Evolutionary conservation across 1,140 invertebrate species (phyloP), one percentile per base, ranked within the genome.

Genomic region (Micrasema longulum): DNA sequence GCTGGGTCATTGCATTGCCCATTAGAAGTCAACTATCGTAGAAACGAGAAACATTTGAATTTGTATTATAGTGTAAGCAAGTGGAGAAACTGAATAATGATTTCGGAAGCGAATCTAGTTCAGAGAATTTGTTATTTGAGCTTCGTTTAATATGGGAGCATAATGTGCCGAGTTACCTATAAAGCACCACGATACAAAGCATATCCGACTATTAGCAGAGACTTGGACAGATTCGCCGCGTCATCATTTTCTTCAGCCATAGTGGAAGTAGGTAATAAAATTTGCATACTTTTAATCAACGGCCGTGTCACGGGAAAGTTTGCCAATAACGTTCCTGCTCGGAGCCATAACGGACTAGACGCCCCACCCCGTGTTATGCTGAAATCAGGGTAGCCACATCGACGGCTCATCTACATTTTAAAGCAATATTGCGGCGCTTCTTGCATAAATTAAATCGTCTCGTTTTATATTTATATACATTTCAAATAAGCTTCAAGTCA

Each of bases 251-350:
- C 74, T 72, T 70, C 48, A 52, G 71, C 74, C 71, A 72, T 76
- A 72, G 79, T 78, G 80, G 79, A 82, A 80, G 80, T 57, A 57
- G 53, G 53, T 85, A 84, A 85, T 85, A 85, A 85, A 85, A 85
- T 85, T 85, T 84, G 84, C 84, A 85, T 85, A 85, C 83, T 85
- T 85, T 85, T 85, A 85, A 85, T 85, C 84, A 85, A 85, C 83
- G 83, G 78, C 79, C 82, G 79, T 85, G 84, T 85, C 83, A 82
- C 79, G 81, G 83, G 84, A 83, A 85, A 85, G 82, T 85, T 85
- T 84, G 80, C 82, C 84, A 85, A 85, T 85, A 85, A 83, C 80
- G 83, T 41, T 20, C 6, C 23, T 12, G 36, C 31, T 10, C 68
- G 22, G 62, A 9, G 62, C n/a, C 65, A 50, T 53, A 71, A 77